Conservation (phyloP, 2,797 vertebrate genomes). For the Typhlichthys eigenmanni region DNA sequence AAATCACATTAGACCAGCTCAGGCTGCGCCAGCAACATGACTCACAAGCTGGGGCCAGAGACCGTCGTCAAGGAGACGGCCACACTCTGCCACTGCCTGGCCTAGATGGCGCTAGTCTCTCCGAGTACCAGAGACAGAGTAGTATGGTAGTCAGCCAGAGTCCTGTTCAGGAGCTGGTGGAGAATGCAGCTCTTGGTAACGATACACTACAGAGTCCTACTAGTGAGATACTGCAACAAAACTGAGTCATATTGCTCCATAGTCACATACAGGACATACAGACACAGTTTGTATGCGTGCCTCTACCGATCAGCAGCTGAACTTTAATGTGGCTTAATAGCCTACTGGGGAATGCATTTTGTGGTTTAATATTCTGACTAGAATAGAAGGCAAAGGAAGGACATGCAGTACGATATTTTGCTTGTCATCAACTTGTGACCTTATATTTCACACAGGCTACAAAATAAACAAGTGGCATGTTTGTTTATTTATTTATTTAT, state of each 20-base stretch:
- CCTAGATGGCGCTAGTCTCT: constrained; percentile 17
- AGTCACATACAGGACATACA: constrained; percentile 25
- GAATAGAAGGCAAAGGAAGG: constrained; percentile 7
- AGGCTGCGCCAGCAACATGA: constrained; percentile 51
- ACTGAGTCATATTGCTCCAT: constrained; percentile 7
- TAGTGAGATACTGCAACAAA: constrained; percentile 15
- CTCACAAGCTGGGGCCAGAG: constrained; percentile 39
- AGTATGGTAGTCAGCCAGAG: constrained; percentile 22
- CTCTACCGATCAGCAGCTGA: constrained; percentile 7
- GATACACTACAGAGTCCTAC: constrained; percentile 36
- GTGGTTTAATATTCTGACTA: neutral
- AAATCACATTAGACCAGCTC: constrained; percentile 66
- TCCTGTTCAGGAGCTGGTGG: constrained; percentile 35
- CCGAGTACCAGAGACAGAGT: constrained; percentile 16
- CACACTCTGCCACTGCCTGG: constrained; percentile 33
- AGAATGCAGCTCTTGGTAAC: constrained; percentile 29
- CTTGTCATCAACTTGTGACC: constrained; percentile 3
- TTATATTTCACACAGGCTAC: constrained; percentile 12
- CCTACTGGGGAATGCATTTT: no score
- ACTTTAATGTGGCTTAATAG: constrained; percentile 22
- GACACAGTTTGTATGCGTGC: constrained; percentile 25
- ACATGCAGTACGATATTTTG: neutral
- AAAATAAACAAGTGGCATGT: constrained; percentile 14
- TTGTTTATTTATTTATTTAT: neutral
- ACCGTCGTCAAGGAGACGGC: constrained; percentile 33